phyloP scores from a whole-genome alignment of 2,113 vertebrate genomes.

The Pelodiscus sinensis region DNA sequence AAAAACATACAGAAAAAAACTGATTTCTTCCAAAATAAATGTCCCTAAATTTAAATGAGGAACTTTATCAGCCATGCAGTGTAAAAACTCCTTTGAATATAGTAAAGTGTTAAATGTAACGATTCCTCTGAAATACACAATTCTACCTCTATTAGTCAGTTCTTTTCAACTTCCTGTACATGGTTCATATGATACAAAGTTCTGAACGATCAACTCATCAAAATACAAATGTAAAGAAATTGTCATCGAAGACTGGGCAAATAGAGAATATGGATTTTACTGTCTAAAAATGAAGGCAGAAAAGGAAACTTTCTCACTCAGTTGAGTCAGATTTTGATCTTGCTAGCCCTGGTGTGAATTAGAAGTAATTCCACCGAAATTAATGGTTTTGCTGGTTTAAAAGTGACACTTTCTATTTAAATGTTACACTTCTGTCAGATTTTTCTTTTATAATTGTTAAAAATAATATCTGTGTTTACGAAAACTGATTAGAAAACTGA shows the following conservation, averaged over 20 bases:
- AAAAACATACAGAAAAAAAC: background rate
- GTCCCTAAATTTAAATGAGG: background rate
- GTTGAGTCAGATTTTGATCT: background rate
- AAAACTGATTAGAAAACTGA: background rate
- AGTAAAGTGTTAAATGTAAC: conserved; percentile 13
- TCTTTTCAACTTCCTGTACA: conserved; percentile 64
- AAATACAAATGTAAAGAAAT: conserved; percentile 24
- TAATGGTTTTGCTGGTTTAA: rapidly evolving
- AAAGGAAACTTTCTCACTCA: background rate
- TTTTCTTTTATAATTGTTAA: background rate
- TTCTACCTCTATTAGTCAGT: conserved; percentile 71
- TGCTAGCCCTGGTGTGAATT: rapidly evolving
- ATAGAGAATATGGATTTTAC: background rate
- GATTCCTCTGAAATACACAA: conserved; percentile 45
- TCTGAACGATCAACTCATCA: conserved; percentile 61
- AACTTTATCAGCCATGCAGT: background rate
- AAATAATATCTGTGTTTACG: background rate
- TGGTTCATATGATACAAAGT: conserved; percentile 54
- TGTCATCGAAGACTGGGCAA: background rate
- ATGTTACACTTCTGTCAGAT: background rate
- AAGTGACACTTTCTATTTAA: background rate
- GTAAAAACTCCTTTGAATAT: background rate
- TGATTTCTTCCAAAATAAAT: background rate
- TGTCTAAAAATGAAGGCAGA: background rate
- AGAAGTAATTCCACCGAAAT: rapidly evolving